Percentiles rank a stretch among this genome's conserved stretches.
Evolutionary conservation across 2,113 vertebrate species (phyloP).

Genomic region (Silurus glanis): DNA sequence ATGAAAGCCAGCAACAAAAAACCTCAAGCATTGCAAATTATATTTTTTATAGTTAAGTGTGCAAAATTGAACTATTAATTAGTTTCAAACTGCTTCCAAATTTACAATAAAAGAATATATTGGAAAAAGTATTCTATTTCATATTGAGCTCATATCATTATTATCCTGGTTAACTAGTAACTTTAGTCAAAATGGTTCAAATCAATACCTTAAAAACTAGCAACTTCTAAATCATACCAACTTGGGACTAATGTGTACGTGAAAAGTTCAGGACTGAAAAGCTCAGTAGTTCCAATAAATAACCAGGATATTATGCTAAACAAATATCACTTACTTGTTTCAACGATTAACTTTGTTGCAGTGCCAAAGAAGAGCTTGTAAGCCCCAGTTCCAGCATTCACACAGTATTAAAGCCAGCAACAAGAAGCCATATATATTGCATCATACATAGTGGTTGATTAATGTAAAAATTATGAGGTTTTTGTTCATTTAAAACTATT

Average conservation of each 20-base stretch:
- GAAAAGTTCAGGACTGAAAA: background rate
- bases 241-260: background rate
- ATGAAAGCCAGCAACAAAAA: constrained; percentile 23
- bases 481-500: too few species aligned
- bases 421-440: too few species aligned
- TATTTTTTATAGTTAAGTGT: background rate
- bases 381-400: too few species aligned
- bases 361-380: too few species aligned
- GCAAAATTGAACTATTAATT: background rate
- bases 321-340: too few species aligned
- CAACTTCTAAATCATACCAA: background rate
- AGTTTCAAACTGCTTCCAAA: background rate
- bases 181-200: too few species aligned
- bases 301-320: background rate
- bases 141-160: background rate
- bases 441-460: too few species aligned
- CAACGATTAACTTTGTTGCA: too few species aligned
- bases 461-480: too few species aligned
- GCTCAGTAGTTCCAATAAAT: background rate
- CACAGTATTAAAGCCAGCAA: too few species aligned
- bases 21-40: background rate
- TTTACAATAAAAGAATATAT: background rate
- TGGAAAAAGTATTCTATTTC: background rate
- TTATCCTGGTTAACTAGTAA: background rate
- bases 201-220: background rate